These are phyloP conservation scores for Xylota sylvarum DNA, from an alignment of 2,888 invertebrate genomes.

Conservation along the genomic window DNA sequence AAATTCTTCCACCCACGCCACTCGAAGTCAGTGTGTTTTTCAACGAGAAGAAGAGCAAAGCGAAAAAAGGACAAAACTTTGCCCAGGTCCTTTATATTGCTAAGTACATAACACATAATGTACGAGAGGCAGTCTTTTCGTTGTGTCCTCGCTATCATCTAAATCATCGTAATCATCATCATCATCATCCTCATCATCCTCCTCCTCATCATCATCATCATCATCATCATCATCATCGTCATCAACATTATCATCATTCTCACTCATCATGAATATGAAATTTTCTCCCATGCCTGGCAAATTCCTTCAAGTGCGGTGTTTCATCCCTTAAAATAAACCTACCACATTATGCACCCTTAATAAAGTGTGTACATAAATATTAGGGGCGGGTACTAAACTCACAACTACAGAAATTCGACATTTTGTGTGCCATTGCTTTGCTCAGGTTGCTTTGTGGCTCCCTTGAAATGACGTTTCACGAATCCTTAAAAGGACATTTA, in stretches of 20 bases:
- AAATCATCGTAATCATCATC: slow-evolving; percentile 50
- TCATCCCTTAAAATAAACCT: slow-evolving; percentile 77
- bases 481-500: slow-evolving; percentile 77
- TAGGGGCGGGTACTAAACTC: slow-evolving; percentile 82
- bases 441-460: slow-evolving; percentile 72
- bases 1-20: slow-evolving; percentile 51
- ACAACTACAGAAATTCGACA: slow-evolving; percentile 81
- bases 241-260: slow-evolving; percentile 43
- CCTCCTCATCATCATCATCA: slow-evolving; percentile 52
- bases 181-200: slow-evolving; percentile 19
- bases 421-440: slow-evolving; percentile 81
- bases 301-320: slow-evolving; percentile 67
- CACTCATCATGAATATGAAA: slow-evolving; percentile 75
- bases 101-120: slow-evolving; percentile 77
- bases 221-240: slow-evolving; percentile 30
- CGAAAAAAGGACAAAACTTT: slow-evolving; percentile 76
- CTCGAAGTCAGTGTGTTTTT: slow-evolving; percentile 38
- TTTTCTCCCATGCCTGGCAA: slow-evolving; percentile 62
- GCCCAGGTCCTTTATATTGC: slow-evolving; percentile 68
- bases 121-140: slow-evolving; percentile 74
- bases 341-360: slow-evolving; percentile 78
- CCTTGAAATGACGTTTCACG: slow-evolving; percentile 76
- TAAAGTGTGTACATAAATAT: slow-evolving; percentile 81
- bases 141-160: slow-evolving; percentile 64
- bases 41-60: slow-evolving; percentile 59